Evolutionary conservation across 2,113 vertebrate species (phyloP).

Genomic region (Candoia aspera): DNA sequence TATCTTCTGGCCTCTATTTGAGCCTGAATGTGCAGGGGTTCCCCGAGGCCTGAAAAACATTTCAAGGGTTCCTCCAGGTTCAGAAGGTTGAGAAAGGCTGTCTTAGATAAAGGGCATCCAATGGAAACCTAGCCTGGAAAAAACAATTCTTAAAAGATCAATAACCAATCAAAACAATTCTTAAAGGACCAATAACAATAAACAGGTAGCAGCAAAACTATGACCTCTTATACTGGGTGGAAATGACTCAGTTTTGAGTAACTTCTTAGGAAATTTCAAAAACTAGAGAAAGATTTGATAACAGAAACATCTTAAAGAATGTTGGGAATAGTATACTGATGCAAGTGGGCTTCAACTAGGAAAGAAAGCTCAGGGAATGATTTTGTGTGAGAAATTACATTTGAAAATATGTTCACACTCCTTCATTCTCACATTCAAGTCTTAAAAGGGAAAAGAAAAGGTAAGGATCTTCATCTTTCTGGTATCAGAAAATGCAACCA

Average conservation of each 20-base stretch:
- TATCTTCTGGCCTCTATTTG: too few relatives aligned
- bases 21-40: too few relatives aligned
- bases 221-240: not conserved
- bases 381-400: not conserved
- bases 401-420: not conserved
- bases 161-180: too few relatives aligned
- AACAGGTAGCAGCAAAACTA: not conserved
- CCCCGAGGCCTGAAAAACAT: too few relatives aligned
- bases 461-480: not conserved
- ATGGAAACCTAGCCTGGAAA: not conserved
- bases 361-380: not conserved
- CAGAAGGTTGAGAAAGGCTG: too few relatives aligned
- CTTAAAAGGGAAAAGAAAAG: slow-evolving; percentile 1
- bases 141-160: too few relatives aligned
- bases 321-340: not conserved
- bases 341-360: not conserved
- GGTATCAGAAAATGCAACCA: not conserved
- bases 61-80: too few relatives aligned
- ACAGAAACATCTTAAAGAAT: not conserved
- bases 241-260: not conserved
- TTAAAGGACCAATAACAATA: not conserved
- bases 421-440: not conserved
- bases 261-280: not conserved
- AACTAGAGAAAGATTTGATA: not conserved
- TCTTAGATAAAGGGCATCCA: too few relatives aligned